Evolutionary conservation across 2,113 vertebrate genomes (phyloP), one percentile per base, ranked within the genome.

Genomic region (Sander vitreus): DNA sequence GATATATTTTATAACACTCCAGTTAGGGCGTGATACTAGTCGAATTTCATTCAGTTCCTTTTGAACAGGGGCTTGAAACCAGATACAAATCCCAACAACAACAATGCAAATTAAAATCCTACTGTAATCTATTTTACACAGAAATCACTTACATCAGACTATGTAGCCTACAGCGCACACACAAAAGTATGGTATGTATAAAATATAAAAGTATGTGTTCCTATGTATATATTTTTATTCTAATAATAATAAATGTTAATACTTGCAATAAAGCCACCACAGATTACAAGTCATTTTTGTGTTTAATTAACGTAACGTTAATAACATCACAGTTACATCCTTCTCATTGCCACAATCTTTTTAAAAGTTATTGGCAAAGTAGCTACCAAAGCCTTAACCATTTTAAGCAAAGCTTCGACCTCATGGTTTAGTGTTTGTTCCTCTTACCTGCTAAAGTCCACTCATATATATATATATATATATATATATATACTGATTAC

Each of bases 361-460:
- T 25, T 14, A 16, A 43, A 23, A 63, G 16, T 1, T 12, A 9
- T 7, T 21, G 39, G 27, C 6, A 53, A 50, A 57, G 39, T 25
- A 30, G 15, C 33, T 25, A 7, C 21, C 10, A 47, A 33, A 5
- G 33, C 21, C 48, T 18, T 33, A 33, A 14, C 2, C 2, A 14
- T 53, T 64, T 45, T 2, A 48, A 27, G 2, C 8, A 21, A n/a
- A 30, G 4, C 4, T 36, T 21, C 2, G 15, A 9, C 25, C 14
- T 36, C 23, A 11, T 27, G 16, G 21, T 16, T n/a, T 25, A 25
- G 27, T 23, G 23, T 27, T 9, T 66, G 39, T n/a, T 73, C 11
- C 6, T 75, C 81, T 78, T 73, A 88, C 83, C 85, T 82, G 77
- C 30, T 45, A 60, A 55, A 12, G 25, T 71, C 64, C 64, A 43